Conservation (phyloP, 2,113 vertebrate species). For the Accipiter cooperii region DNA sequence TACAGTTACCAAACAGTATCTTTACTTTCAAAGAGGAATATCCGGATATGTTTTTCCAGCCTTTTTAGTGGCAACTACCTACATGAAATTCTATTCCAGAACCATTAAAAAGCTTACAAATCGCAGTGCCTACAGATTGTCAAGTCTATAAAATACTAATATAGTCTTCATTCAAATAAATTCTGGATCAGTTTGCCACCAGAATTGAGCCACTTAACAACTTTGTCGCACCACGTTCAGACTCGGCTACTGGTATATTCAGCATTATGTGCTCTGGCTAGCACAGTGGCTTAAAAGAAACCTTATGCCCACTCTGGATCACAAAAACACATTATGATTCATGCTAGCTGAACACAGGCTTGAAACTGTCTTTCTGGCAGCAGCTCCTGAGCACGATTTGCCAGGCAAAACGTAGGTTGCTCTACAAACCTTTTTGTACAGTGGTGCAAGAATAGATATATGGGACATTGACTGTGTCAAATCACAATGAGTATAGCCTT, state of each 20-base stretch:
- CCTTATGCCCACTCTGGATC: background rate
- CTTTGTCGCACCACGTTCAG: background rate
- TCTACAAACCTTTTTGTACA: background rate
- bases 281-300: background rate
- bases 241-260: background rate
- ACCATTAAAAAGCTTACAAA: background rate
- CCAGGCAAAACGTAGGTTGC: background rate
- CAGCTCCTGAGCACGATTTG: background rate
- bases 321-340: background rate
- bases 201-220: background rate
- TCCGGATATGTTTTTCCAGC: rapidly evolving
- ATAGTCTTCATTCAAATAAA: background rate
- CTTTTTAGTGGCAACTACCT: background rate
- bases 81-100: background rate
- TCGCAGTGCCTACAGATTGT: background rate
- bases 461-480: background rate
- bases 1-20: background rate
- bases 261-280: background rate
- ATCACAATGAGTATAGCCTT: background rate
- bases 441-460: background rate
- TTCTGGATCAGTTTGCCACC: background rate
- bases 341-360: background rate
- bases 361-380: background rate
- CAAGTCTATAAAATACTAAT: background rate
- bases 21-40: background rate